Conservation (phyloP, 2,797 vertebrate genomes). For the Peromyscus melanophrys region DNA sequence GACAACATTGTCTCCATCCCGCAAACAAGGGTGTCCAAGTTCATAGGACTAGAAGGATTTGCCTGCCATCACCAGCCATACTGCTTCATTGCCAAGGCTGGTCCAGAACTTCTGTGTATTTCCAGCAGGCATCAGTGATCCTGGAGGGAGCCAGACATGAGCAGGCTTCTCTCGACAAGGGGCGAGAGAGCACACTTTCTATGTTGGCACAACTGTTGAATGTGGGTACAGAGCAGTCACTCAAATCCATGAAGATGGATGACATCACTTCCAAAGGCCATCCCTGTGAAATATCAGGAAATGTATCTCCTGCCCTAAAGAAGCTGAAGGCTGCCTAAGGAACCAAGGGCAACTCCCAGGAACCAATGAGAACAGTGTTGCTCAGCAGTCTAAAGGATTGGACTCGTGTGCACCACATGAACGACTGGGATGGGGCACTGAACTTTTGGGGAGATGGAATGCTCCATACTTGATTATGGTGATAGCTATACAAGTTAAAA, state of each 20-base stretch:
- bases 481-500: not conserved
- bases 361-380: not conserved
- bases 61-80: rapidly evolving
- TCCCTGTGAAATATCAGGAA: not conserved
- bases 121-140: not conserved
- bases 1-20: not conserved
- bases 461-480: not conserved
- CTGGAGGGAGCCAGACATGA: not conserved
- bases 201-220: not conserved
- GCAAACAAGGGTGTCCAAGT: not conserved
- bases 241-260: not conserved
- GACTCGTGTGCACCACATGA: too few relatives aligned
- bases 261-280: not conserved
- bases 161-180: not conserved
- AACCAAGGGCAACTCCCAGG: not conserved
- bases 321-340: not conserved
- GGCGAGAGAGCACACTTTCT: not conserved
- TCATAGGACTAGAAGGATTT: not conserved
- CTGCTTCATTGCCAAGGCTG: rapidly evolving
- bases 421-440: not conserved
- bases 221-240: not conserved
- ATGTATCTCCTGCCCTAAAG: too few relatives aligned
- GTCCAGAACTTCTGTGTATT: not conserved
- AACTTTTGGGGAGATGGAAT: not conserved
- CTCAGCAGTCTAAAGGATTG: not conserved